Base-by-base conservation (phyloP, 2,888 invertebrate genomes). In the Lydus trimaculatus region DNA sequence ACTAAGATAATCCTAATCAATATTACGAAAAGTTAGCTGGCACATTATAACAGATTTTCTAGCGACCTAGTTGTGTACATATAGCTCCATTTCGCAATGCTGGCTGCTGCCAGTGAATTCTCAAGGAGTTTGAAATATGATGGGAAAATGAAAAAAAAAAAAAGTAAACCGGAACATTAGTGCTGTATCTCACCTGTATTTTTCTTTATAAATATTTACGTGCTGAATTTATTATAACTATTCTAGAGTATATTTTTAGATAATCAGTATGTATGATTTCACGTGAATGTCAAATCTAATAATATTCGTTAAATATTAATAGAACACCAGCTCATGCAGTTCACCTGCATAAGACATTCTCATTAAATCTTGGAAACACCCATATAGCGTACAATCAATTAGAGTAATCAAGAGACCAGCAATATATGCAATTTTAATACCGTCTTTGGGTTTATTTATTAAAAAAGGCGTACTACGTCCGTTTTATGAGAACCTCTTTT, bases 1-100 rank as follows among this genome's bases (percentile, higher is more conserved):
- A 52, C 25, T 25, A 28, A n/a, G n/a, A 56, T 25, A 28, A 15
- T 56, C 25, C 25, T 25, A 56, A 56, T 56, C 56, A 56, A 56
- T 56, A 56, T 15, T 56, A 28, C 20, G 8, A 15, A 56, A 56
- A 56, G 56, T 56, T 48, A 48, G 48, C 48, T 56, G 56, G 56
- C 56, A 28, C n/a, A 56, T 56, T 56, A 56, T 56, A 28, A n/a
- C 56, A 11, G 52, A 52, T 25, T 52, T 25, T 52, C 23, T 52
- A 56, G 56, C 28, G 28, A 56, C 56, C 56, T 56, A 56, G 28
- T 56, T 56, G 56, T 56, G 15, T 23, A 13, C 1, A 13, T 20
- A 20, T 6, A 8, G n/a, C n/a, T 23, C 23, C 4, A 56, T 56
- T 28, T 28, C n/a, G 56, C 56, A 56, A 15, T 56, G n/a, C 56